Evolutionary conservation across 2,888 invertebrate genomes (phyloP).

Genomic region (Allolobophora icterica): DNA sequence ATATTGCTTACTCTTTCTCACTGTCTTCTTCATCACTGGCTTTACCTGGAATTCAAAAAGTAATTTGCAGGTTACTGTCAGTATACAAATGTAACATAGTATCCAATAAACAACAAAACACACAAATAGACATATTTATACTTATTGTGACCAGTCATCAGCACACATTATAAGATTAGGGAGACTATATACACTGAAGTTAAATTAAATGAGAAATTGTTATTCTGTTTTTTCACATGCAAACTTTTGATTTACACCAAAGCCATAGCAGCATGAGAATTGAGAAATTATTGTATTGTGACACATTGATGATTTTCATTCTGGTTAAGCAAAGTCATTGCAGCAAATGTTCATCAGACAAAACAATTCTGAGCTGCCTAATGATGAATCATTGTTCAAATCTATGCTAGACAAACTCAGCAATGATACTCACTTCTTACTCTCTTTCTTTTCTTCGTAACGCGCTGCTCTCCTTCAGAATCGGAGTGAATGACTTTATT

Average conservation of each 20-base stretch:
- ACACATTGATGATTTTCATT: not conserved
- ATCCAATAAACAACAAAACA: not conserved
- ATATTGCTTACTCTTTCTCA: not conserved
- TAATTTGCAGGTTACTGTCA: not conserved
- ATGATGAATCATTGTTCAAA: not conserved
- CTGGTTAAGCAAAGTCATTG: not conserved
- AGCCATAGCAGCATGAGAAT: not conserved
- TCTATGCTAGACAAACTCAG: not conserved
- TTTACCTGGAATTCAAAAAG: not conserved
- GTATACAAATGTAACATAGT: not conserved
- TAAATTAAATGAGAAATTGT: not conserved
- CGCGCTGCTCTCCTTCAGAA: slow-evolving; percentile 6
- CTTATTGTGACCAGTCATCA: not conserved
- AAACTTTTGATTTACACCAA: not conserved
- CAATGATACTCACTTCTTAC: not conserved
- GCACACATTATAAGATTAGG: not conserved
- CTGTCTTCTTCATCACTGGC: slow-evolving; percentile 17
- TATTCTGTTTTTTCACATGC: not conserved
- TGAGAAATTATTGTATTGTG: not conserved
- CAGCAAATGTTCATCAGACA: not conserved
- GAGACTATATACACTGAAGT: not conserved
- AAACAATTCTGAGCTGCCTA: not conserved
- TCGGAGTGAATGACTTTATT: slow-evolving; percentile 1
- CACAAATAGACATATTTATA: not conserved
- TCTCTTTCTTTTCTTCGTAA: slow-evolving; percentile 17